Percentiles rank a stretch among this genome's conserved stretches.
Conservation (phyloP, 1,140 invertebrate species). For the Drosophila truncata region DNA sequence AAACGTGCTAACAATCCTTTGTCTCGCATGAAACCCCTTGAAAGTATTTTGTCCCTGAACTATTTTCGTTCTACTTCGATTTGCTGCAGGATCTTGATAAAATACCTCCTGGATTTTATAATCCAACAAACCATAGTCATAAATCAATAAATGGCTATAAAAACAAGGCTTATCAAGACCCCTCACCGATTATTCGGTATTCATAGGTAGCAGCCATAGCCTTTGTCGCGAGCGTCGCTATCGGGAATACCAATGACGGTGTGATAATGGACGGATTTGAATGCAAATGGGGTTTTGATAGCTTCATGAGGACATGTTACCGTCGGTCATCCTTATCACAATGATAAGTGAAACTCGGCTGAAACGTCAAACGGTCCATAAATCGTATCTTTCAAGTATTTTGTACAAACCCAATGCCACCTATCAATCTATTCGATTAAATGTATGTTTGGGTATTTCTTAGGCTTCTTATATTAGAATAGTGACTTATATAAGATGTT, state of each 20-base stretch:
- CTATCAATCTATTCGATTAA: conserved; percentile 7
- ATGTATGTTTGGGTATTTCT: not conserved
- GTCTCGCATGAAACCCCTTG: not conserved
- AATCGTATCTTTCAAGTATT: conserved; percentile 20
- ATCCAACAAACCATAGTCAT: conserved; percentile 22
- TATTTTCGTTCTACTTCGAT: not conserved
- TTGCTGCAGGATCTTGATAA: not conserved
- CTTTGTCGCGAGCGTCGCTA: conserved; percentile 16
- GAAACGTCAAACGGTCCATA: conserved; percentile 41
- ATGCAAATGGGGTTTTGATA: conserved; percentile 56
- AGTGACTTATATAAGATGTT: conserved; percentile 2
- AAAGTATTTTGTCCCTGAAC: not conserved
- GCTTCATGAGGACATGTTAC: conserved; percentile 31
- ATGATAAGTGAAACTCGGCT: conserved; percentile 10
- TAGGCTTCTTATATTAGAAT: conserved; percentile 1
- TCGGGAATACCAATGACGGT: conserved; percentile 16
- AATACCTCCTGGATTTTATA: conserved; percentile 4
- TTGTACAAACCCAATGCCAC: not conserved
- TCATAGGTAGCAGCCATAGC: conserved; percentile 30
- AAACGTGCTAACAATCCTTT: not conserved
- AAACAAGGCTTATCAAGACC: conserved; percentile 55
- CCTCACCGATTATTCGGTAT: conserved; percentile 43
- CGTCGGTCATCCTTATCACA: conserved; percentile 30
- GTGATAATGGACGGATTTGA: conserved; percentile 52
- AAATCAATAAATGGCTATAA: conserved; percentile 66